phyloP scores from a whole-genome alignment of 2,888 invertebrate genomes.

The Bugulina stolonifera region DNA sequence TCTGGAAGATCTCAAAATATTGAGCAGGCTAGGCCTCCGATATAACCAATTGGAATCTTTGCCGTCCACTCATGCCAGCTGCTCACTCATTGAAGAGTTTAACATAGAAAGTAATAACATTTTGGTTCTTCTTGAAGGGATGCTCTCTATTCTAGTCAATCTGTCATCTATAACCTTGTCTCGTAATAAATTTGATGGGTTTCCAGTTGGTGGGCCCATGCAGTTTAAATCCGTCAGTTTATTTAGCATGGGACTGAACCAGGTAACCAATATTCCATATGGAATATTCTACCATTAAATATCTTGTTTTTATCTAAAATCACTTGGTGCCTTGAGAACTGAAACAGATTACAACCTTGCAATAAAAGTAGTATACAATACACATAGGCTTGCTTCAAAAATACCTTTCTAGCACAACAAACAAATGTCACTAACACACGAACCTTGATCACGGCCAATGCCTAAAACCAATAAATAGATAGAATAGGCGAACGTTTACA shows the following conservation, averaged over 20 bases:
- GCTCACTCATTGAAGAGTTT: slow-evolving; percentile 94
- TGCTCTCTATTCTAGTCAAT: slow-evolving; percentile 82
- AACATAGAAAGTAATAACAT: slow-evolving; percentile 98
- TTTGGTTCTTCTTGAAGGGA: slow-evolving; percentile 88
- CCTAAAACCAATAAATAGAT: no score
- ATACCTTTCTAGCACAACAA: no score
- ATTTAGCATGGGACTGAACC: slow-evolving; percentile 97
- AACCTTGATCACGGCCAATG: no score
- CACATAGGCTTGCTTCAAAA: no score
- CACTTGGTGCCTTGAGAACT: no score
- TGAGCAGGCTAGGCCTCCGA: slow-evolving; percentile 84
- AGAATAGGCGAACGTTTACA: no score
- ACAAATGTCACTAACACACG: no score
- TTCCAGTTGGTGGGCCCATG: slow-evolving; percentile 94
- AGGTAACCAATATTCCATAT: slow-evolving; percentile 98
- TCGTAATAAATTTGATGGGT: slow-evolving; percentile 86
- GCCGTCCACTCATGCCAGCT: slow-evolving; percentile 82
- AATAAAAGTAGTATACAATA: no score
- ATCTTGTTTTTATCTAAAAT: no score
- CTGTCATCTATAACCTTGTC: slow-evolving; percentile 90
- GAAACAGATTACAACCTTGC: no score
- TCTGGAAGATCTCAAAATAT: slow-evolving; percentile 80
- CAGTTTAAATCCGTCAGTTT: slow-evolving; percentile 82
- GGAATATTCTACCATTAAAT: slow-evolving; percentile 99
- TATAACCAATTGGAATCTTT: slow-evolving; percentile 88